Percentiles rank a stretch among this genome's conserved stretches.
phyloP scores from a whole-genome alignment of 2,113 vertebrate genomes.

The Pandion haliaetus region DNA sequence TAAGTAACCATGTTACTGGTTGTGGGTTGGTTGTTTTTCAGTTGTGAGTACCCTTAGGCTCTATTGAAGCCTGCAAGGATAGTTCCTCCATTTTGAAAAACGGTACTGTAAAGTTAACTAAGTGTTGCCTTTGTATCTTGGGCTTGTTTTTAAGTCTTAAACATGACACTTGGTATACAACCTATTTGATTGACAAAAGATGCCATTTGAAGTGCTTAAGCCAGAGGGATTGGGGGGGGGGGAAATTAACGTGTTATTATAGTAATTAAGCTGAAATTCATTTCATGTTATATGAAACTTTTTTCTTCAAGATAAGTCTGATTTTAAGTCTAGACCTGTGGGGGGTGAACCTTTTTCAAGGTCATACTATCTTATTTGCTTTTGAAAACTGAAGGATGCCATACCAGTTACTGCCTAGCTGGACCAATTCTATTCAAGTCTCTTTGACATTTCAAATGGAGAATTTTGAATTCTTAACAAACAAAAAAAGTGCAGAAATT shows the following conservation, averaged over 20 bases:
- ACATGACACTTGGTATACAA: neutral
- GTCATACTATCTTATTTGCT: neutral
- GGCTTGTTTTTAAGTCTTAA: neutral
- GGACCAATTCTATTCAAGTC: neutral
- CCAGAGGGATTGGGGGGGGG: neutral
- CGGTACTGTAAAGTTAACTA: neutral
- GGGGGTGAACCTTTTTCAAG: neutral
- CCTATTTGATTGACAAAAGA: slow-evolving; percentile 10
- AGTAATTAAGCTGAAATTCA: slow-evolving; percentile 16
- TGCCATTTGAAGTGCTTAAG: slow-evolving; percentile 4
- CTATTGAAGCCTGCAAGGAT: neutral
- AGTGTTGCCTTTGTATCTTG: neutral
- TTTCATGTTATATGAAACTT: neutral
- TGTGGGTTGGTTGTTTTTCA: neutral
- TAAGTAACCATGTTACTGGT: neutral
- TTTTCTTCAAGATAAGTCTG: neutral
- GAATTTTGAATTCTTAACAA: neutral
- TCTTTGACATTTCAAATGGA: neutral
- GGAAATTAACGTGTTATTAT: neutral
- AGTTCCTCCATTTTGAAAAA: neutral
- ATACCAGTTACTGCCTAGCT: neutral
- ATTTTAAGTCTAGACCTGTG: neutral
- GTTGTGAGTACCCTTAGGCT: neutral
- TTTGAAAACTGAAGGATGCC: neutral
- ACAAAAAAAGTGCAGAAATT: neutral